Evolutionary conservation across 2,113 vertebrate species (phyloP).

Genomic region (Triplophysa dalaica): DNA sequence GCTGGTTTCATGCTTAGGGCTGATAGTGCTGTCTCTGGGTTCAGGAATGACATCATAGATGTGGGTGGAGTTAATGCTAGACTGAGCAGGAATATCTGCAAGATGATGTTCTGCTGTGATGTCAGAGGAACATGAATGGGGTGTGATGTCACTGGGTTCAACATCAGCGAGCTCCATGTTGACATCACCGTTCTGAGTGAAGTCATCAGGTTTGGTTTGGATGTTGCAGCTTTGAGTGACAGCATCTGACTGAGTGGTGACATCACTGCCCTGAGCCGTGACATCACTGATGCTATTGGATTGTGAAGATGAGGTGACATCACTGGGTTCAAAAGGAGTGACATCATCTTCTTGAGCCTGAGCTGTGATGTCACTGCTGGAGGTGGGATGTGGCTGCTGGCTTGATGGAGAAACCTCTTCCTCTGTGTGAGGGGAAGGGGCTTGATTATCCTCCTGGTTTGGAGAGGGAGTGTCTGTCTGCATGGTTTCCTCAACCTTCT

Average conservation of each 20-base stretch:
- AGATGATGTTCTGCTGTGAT: neutral
- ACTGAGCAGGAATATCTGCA: neutral
- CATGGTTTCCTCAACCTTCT: conserved; percentile 25
- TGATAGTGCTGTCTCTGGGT: neutral
- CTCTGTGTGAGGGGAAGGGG: neutral
- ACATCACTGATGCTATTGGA: conserved; percentile 1
- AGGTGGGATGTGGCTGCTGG: conserved; percentile 13
- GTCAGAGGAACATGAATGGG: conserved; percentile 5
- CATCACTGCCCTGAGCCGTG: neutral
- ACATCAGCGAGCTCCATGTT: neutral
- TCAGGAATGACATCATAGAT: neutral
- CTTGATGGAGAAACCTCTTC: conserved; percentile 1
- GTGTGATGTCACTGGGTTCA: neutral
- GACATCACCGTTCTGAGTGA: conserved; percentile 9
- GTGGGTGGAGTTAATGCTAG: neutral
- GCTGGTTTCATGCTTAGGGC: accelerated
- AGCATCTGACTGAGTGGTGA: conserved; percentile 21
- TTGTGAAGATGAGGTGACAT: conserved; percentile 13
- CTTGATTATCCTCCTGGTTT: conserved; percentile 23
- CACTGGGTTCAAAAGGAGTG: conserved; percentile 22
- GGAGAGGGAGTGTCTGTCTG: conserved; percentile 11
- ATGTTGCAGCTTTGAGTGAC: conserved; percentile 24
- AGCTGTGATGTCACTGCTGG: conserved; percentile 29
- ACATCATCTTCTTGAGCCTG: neutral
- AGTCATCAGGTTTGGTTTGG: conserved; percentile 4